Evolutionary conservation across 2,888 invertebrate species (phyloP).

Genomic region (Anagyrus pseudococci): DNA sequence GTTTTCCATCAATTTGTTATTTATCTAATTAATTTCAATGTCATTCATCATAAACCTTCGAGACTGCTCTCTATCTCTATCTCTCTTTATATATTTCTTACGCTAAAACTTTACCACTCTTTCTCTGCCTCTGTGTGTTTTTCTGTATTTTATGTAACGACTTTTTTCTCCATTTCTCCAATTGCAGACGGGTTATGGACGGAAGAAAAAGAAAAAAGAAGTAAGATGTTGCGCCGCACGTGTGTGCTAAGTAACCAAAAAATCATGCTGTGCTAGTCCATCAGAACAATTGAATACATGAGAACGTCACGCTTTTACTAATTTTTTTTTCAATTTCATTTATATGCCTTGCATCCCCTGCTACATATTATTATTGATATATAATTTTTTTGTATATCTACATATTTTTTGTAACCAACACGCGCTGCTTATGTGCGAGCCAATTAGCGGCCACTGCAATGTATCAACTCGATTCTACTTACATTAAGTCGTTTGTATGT

Average conservation of each 20-base stretch:
- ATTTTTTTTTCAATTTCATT: slow-evolving; percentile 31
- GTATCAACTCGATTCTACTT: slow-evolving; percentile 25
- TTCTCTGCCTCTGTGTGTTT: slow-evolving; percentile 39
- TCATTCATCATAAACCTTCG: slow-evolving; percentile 17
- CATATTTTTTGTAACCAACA: slow-evolving; percentile 20
- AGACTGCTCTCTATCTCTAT: slow-evolving; percentile 31
- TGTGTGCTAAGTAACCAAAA: slow-evolving; percentile 42
- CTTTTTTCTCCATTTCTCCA: slow-evolving; percentile 62
- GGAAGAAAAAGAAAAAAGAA: slow-evolving; percentile 98
- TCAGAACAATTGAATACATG: slow-evolving; percentile 13
- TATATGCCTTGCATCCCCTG: slow-evolving; percentile 35
- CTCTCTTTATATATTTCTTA: slow-evolving; percentile 41
- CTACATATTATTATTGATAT: too few relatives aligned
- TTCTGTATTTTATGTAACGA: slow-evolving; percentile 61
- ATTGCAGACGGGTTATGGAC: slow-evolving; percentile 91
- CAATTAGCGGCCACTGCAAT: slow-evolving; percentile 34
- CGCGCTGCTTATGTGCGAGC: slow-evolving; percentile 21
- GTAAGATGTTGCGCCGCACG: slow-evolving; percentile 74
- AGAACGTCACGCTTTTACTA: slow-evolving; percentile 37
- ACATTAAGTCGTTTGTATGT: slow-evolving; percentile 18
- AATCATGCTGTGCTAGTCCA: slow-evolving; percentile 30
- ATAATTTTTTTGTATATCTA: slow-evolving; percentile 4
- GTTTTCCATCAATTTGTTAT: slow-evolving; percentile 29
- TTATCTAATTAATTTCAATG: slow-evolving; percentile 5
- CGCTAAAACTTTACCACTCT: slow-evolving; percentile 48